A percentile compares a stretch with the other conserved stretches of the same genome.
These are phyloP conservation scores for Sciurus carolinensis DNA, from an alignment of 2,797 vertebrate genomes.

Conservation along the genomic window DNA sequence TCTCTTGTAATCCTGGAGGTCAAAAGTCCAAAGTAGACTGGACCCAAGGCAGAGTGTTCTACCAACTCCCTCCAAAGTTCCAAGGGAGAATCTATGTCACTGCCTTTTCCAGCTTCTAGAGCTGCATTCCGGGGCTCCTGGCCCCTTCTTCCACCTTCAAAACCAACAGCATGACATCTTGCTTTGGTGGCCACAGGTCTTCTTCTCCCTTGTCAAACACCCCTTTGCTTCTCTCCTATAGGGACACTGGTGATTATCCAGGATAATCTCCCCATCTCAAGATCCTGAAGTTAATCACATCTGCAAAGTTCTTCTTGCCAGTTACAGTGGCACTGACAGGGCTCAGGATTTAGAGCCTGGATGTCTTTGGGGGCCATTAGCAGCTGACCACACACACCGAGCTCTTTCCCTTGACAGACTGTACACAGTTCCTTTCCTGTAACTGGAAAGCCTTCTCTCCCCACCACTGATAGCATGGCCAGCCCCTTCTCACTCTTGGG, in stretches of 20 bases:
- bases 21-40: not conserved
- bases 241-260: not conserved
- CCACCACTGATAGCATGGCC: not conserved
- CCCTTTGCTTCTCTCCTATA: not conserved
- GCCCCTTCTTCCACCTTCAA: not conserved
- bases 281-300: not conserved
- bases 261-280: not conserved
- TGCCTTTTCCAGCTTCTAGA: not conserved
- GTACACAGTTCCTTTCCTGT: not conserved
- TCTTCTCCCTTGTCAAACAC: not conserved
- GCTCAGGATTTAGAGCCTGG: not conserved
- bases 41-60: not conserved
- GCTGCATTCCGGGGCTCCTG: not conserved
- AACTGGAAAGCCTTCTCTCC: not conserved
- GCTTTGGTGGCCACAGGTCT: not conserved
- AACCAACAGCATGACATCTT: not conserved
- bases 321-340: not conserved
- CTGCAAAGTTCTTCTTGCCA: not conserved
- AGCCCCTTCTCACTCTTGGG: not conserved
- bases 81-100: not conserved
- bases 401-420: not conserved
- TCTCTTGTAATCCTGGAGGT: not conserved
- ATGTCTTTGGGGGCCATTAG: not conserved
- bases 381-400: not conserved
- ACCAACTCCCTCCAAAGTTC: too few relatives aligned